These are phyloP conservation scores for Cherax quadricarinatus DNA, from an alignment of 1,140 invertebrate species.

Conservation along the genomic window DNA sequence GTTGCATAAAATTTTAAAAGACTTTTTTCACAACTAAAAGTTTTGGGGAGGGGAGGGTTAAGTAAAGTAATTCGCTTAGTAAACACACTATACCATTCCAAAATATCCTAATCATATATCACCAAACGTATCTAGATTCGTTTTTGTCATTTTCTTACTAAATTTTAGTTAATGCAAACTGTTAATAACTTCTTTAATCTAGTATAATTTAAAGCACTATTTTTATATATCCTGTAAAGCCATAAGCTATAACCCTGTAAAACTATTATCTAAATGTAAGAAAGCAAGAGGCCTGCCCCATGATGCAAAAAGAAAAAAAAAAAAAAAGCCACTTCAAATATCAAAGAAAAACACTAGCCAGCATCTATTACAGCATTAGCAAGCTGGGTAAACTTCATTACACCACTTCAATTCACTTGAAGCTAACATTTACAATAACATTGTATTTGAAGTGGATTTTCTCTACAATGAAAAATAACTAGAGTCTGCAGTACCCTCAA, in stretches of 20 bases:
- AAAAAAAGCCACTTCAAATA: constrained; percentile 56
- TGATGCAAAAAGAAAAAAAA: constrained; percentile 15
- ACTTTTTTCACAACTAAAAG: neutral
- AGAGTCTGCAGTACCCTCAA: constrained; percentile 19
- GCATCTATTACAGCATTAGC: constrained; percentile 60
- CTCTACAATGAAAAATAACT: neutral
- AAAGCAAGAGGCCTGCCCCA: constrained; percentile 46
- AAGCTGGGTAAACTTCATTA: constrained; percentile 48
- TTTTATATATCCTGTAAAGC: neutral
- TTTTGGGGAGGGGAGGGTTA: constrained; percentile 16
- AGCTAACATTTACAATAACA: constrained; percentile 26
- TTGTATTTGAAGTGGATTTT: constrained; percentile 43
- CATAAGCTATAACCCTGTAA: constrained; percentile 7
- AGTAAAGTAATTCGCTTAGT: neutral
- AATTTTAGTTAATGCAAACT: neutral
- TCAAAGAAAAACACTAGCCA: constrained; percentile 46
- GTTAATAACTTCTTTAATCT: neutral
- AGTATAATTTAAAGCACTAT: constrained; percentile 1
- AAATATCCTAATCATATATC: neutral
- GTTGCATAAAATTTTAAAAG: constrained; percentile 16
- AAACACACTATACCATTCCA: neutral
- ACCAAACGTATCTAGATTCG: neutral
- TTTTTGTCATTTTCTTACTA: neutral
- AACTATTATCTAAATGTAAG: constrained; percentile 11
- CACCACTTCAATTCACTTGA: constrained; percentile 30